Conservation (phyloP, 2,113 vertebrate species). For the Syngnathus typhle region DNA sequence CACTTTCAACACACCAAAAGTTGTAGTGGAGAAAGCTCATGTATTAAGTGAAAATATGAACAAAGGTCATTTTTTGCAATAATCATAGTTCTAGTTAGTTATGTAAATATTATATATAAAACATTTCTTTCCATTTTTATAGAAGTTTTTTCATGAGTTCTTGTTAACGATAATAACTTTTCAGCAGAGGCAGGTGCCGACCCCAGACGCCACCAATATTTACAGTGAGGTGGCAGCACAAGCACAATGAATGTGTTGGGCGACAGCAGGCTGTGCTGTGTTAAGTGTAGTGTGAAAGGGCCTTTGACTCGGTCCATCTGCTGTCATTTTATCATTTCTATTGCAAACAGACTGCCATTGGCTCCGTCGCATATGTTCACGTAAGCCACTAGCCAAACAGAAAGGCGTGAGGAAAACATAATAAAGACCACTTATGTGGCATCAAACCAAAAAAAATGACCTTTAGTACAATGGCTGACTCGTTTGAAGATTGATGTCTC, state of each 20-base stretch:
- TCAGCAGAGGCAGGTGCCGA: too few species aligned
- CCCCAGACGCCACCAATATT: background rate
- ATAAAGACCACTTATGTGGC: conserved; percentile 26
- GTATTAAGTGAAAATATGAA: too few species aligned
- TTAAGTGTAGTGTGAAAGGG: too few species aligned
- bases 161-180: too few species aligned
- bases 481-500: conserved; percentile 35
- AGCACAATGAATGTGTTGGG: background rate
- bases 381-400: conserved; percentile 21
- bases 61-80: too few species aligned
- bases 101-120: too few species aligned
- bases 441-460: conserved; percentile 58
- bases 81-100: too few species aligned
- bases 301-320: conserved; percentile 6
- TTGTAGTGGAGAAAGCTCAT: too few species aligned
- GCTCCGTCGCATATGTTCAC: conserved; percentile 22
- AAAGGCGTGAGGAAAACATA: conserved; percentile 6
- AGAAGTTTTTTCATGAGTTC: too few species aligned
- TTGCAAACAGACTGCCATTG: conserved; percentile 19
- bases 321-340: conserved; percentile 40
- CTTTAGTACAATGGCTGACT: conserved; percentile 45
- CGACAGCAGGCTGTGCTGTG: background rate
- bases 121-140: too few species aligned
- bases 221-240: background rate
- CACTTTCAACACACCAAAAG: too few species aligned